A percentile compares a stretch with the other conserved stretches of the same genome.
Evolutionary conservation across 2,888 invertebrate genomes (phyloP).

Genomic region (Ypsolopha sequella): DNA sequence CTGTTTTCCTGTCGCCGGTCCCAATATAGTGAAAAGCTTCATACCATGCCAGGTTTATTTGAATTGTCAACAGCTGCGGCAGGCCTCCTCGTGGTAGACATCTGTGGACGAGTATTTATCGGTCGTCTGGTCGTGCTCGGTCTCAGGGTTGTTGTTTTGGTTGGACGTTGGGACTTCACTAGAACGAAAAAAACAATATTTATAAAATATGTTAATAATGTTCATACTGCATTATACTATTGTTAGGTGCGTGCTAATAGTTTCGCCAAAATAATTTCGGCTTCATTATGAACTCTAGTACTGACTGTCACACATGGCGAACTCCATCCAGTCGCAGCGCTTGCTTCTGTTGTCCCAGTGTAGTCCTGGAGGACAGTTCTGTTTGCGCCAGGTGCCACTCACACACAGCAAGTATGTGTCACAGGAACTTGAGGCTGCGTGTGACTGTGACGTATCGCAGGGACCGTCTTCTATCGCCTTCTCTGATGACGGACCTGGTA

Average conservation of each 20-base stretch:
- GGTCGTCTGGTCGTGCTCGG: slow-evolving; percentile 16
- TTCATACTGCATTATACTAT: too few species aligned
- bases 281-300: background rate
- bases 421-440: slow-evolving; percentile 76
- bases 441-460: slow-evolving; percentile 31
- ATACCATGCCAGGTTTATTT: slow-evolving; percentile 35
- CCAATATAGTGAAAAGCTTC: background rate
- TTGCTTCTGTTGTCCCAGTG: slow-evolving; percentile 81
- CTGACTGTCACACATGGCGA: slow-evolving; percentile 75
- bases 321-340: slow-evolving; percentile 85
- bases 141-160: background rate
- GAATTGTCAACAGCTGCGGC: slow-evolving; percentile 14
- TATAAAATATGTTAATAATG: too few species aligned
- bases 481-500: slow-evolving; percentile 19
- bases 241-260: too few species aligned
- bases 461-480: slow-evolving; percentile 25
- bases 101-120: slow-evolving; percentile 8
- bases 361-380: slow-evolving; percentile 82
- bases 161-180: too few species aligned
- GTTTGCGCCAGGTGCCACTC: slow-evolving; percentile 76
- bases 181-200: too few species aligned
- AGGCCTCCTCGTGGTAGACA: slow-evolving; percentile 13
- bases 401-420: slow-evolving; percentile 82
- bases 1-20: too few species aligned
- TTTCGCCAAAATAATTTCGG: background rate